Conservation (phyloP, 2,113 vertebrate genomes). For the Microcebus ravelobensis region DNA sequence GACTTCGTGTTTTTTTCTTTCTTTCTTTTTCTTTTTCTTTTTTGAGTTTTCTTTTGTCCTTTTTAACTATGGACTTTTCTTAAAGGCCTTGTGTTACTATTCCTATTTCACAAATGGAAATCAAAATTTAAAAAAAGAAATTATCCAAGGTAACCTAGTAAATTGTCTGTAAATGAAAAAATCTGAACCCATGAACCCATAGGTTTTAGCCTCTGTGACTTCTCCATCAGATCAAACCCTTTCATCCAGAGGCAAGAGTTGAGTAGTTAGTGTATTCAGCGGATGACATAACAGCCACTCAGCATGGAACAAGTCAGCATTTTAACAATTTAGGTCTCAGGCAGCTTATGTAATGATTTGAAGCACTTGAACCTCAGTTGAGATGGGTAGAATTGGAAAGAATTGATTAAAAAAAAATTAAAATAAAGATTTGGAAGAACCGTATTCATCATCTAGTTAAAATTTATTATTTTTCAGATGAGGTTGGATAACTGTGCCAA, state of each 20-base stretch:
- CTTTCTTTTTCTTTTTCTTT: background rate
- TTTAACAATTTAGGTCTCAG: background rate
- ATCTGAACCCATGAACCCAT: background rate
- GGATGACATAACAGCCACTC: background rate
- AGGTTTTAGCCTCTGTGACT: background rate
- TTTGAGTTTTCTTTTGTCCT: background rate
- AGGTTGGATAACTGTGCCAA: background rate
- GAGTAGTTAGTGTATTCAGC: background rate
- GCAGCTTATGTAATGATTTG: background rate
- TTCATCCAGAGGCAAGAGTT: background rate
- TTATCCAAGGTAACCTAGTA: background rate
- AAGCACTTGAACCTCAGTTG: background rate
- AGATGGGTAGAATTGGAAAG: background rate
- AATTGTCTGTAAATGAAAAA: slow-evolving; percentile 17
- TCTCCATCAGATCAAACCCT: background rate
- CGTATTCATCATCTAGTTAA: background rate
- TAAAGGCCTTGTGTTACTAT: slow-evolving; percentile 27
- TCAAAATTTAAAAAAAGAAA: background rate
- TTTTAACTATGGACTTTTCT: slow-evolving; percentile 14
- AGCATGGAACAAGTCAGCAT: background rate
- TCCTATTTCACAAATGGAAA: slow-evolving; percentile 42
- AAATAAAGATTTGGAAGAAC: slow-evolving; percentile 37
- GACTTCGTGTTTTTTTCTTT: background rate
- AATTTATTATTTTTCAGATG: slow-evolving; percentile 22
- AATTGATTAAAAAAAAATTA: background rate